Evolutionary conservation across 2,797 vertebrate genomes (phyloP), one percentile per base, ranked within the genome.

Genomic region (Oreonectes daqikongensis): DNA sequence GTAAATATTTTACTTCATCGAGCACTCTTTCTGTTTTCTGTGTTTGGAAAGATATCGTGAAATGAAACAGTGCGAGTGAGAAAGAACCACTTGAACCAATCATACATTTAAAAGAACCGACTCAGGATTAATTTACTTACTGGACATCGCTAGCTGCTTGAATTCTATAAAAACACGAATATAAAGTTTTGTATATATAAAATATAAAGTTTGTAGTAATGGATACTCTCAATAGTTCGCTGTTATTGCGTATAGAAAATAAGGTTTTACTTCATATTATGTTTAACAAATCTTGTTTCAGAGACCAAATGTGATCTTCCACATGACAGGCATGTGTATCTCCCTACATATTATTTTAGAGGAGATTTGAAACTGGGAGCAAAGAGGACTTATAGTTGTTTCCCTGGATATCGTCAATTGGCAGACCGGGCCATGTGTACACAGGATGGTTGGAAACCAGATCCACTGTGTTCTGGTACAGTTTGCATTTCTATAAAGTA

Each of bases 391-490:
- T 91, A 88, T 44, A 0, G 0, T 0, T 92, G 91, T 83, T 0
- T 0, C 0, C 0, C 0, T 0, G 57, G 35, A n/a, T 89, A 78
- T 74, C 14, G 0, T 18, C 2, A 0, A 0, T 8, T 15, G 28
- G 1, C 0, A n/a, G 0, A 0, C 0, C 0, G 0, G 0, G 82
- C 84, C 22, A 83, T 2, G 9, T 93, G 92, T 75, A 87, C 80
- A 77, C 70, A 46, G 79, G 5, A 35, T 0, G 90, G 89, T 0
- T 92, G 89, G 90, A 24, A 0, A 1, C 89, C 88, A 55, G 26
- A 70, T 1, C 52, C 55, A 20, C 68, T 78, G 3, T 87, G 86
- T 71, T n/a, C 11, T 65, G 22, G 84, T 57, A 57, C 26, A 57
- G 1, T 86, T 53, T 52, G 75, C 0, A 0, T 91, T 5, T 70